Percentiles rank a stretch among this genome's conserved stretches.
Evolutionary conservation across 2,113 vertebrate genomes (phyloP).

Genomic region (Mirza zaza): DNA sequence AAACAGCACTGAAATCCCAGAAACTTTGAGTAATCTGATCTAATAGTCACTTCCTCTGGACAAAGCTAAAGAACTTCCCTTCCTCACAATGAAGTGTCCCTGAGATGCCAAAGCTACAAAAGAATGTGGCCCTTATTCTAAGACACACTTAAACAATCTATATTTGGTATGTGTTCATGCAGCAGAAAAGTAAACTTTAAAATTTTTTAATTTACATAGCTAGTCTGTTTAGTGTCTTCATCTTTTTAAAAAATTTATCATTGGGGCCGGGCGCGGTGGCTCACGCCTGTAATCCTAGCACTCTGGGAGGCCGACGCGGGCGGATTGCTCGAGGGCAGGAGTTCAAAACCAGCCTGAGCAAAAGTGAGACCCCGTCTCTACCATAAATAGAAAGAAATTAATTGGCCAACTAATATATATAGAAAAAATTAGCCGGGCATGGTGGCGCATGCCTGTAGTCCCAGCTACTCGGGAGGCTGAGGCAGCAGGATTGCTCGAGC

Average conservation of each 20-base stretch:
- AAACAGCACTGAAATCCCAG: conserved; percentile 1
- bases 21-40: not conserved
- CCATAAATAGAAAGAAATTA: no score
- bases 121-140: not conserved
- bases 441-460: no score
- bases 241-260: not conserved
- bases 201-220: not conserved
- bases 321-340: no score
- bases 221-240: not conserved
- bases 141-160: not conserved
- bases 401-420: no score
- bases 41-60: conserved; percentile 16
- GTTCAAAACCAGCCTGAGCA: no score
- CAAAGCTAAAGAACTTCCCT: conserved; percentile 33
- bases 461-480: no score
- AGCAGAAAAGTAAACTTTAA: not conserved
- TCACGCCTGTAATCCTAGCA: no score
- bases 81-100: not conserved
- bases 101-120: conserved; percentile 19
- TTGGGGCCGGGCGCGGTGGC: no score
- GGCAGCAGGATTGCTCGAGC: no score
- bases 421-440: no score
- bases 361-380: no score
- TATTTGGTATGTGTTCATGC: not conserved
- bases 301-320: no score